Evolutionary conservation across 2,797 vertebrate species (phyloP).

Genomic region (Falco biarmicus): DNA sequence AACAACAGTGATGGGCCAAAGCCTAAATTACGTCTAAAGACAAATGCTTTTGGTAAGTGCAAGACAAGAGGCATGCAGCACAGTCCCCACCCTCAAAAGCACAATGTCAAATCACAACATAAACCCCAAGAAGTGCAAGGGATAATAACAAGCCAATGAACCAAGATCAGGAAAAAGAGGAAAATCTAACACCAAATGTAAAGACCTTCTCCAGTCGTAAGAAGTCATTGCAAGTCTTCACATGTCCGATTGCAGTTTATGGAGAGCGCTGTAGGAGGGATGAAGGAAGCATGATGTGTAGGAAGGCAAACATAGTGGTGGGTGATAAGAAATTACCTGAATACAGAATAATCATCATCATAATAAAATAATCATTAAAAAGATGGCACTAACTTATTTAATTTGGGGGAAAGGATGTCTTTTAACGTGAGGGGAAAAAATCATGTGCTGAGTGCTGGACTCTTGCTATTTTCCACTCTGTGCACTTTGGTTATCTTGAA

Average conservation of each 20-base stretch:
- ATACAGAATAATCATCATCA: background rate
- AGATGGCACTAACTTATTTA: background rate
- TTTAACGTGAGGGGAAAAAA: background rate
- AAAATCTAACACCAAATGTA: background rate
- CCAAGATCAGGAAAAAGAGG: background rate
- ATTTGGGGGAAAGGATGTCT: background rate
- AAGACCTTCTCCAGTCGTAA: background rate
- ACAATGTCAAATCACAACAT: background rate
- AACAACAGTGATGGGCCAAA: background rate
- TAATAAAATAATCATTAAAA: background rate
- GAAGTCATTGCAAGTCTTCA: slow-evolving; percentile 22
- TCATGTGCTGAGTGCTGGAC: background rate
- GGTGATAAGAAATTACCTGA: background rate
- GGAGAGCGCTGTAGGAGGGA: background rate
- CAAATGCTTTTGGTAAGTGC: background rate
- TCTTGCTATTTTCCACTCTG: background rate
- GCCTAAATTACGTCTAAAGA: background rate
- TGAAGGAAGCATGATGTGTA: background rate
- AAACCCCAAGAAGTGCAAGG: background rate
- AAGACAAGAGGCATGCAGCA: too few relatives aligned
- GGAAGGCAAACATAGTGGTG: background rate
- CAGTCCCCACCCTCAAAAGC: background rate
- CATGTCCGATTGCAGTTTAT: background rate
- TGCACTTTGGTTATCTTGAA: slow-evolving; percentile 67
- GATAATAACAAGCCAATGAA: background rate